Evolutionary conservation across 2,888 invertebrate species (phyloP).

Genomic region (Crematogaster levior): DNA sequence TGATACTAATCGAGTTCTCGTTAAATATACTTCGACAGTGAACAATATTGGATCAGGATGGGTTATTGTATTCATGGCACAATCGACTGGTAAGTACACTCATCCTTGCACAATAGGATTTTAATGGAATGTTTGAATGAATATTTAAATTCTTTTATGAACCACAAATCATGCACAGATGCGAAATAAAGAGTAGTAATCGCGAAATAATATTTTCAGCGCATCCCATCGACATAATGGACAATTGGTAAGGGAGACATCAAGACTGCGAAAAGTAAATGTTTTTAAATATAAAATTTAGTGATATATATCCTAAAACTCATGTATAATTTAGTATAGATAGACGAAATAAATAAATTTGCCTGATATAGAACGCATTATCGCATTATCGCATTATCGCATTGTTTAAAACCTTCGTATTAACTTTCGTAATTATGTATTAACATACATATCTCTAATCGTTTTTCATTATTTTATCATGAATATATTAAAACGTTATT

Average conservation of each 20-base stretch:
- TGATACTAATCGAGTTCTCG: slow-evolving; percentile 87
- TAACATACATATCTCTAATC: background rate
- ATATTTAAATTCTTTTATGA: slow-evolving; percentile 12
- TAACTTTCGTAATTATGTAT: background rate
- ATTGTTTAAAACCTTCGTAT: background rate
- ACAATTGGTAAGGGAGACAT: background rate
- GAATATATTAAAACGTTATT: background rate
- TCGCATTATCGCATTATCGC: background rate
- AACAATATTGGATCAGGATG: slow-evolving; percentile 92
- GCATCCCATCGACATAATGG: slow-evolving; percentile 20
- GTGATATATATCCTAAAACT: background rate
- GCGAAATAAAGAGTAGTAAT: background rate
- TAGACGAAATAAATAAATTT: slow-evolving; percentile 63
- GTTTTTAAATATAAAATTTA: slow-evolving; percentile 61
- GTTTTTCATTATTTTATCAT: background rate
- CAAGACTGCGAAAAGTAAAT: slow-evolving; percentile 13
- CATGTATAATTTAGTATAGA: slow-evolving; percentile 38
- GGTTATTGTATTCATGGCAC: slow-evolving; percentile 85
- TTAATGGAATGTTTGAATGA: background rate
- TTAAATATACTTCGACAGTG: slow-evolving; percentile 89
- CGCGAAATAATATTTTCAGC: slow-evolving; percentile 31
- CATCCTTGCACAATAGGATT: background rate
- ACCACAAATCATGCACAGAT: background rate
- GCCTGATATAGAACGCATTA: slow-evolving; percentile 11
- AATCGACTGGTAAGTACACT: slow-evolving; percentile 53